Conservation (phyloP, 2,113 vertebrate species). For the Cisticola juncidis region DNA sequence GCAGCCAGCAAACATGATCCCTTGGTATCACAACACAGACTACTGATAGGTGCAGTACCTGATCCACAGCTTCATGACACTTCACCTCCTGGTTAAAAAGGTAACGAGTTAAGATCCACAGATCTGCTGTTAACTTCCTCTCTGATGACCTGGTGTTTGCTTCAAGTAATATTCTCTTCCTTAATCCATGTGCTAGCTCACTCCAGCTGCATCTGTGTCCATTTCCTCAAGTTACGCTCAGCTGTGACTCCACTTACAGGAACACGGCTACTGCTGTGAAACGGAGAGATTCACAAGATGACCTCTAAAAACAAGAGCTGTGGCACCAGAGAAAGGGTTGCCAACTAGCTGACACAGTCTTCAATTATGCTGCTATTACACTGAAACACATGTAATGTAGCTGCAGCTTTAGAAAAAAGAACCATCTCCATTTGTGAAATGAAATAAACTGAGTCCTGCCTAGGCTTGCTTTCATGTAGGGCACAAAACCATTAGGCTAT, state of each 20-base stretch:
- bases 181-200: neutral
- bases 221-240: neutral
- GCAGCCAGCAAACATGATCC: neutral
- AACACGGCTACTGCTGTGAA: neutral
- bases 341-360: neutral
- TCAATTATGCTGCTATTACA: constrained; percentile 47
- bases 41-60: neutral
- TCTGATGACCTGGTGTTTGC: neutral
- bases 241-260: neutral
- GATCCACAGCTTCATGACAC: too few species aligned
- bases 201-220: neutral
- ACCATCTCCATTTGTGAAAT: neutral
- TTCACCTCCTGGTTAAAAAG: neutral
- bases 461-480: neutral
- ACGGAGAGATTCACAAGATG: neutral
- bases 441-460: neutral
- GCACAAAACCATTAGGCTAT: neutral
- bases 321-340: neutral
- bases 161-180: neutral
- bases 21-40: neutral
- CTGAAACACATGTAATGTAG: neutral
- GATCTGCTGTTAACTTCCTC: neutral
- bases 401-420: neutral
- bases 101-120: neutral
- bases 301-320: constrained; percentile 33